phyloP scores from a whole-genome alignment of 2,888 invertebrate species.

The Penaeus monodon region DNA sequence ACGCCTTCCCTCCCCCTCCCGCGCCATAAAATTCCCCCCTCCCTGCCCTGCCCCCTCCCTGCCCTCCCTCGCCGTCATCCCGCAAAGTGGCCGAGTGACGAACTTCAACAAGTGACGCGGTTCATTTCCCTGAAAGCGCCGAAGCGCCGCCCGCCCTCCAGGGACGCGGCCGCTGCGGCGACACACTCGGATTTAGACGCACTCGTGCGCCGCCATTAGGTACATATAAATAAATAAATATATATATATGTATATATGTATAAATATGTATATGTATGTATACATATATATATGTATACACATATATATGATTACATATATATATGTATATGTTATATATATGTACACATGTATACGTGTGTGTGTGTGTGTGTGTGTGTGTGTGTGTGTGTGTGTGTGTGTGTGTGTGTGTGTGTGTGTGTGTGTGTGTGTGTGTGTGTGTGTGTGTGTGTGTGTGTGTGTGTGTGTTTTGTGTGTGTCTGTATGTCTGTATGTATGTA shows the following conservation, averaged over 20 bases:
- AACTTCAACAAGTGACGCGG: too few species aligned
- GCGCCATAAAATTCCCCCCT: neutral
- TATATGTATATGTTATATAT: constrained; percentile 12
- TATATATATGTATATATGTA: neutral
- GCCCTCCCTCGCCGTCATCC: constrained; percentile 4
- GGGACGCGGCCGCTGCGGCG: too few species aligned
- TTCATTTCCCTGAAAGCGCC: neutral
- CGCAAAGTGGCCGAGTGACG: constrained; percentile 19
- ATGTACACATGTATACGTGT: neutral
- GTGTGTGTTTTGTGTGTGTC: neutral
- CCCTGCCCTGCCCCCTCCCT: constrained; percentile 8
- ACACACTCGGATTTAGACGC: neutral
- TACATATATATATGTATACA: constrained; percentile 12
- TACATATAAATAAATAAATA: constrained; percentile 11
- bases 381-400: neutral
- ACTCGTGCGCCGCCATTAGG: neutral
- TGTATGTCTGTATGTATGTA: constrained; percentile 5
- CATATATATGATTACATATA: constrained; percentile 7
- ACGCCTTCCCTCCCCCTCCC: neutral
- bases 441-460: neutral
- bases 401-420: neutral
- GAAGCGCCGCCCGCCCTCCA: neutral
- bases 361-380: neutral
- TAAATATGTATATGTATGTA: neutral
- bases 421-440: neutral